Percentiles rank a stretch among this genome's conserved stretches.
phyloP scores from a whole-genome alignment of 2,113 vertebrate species.

The Nothoprocta pentlandii region DNA sequence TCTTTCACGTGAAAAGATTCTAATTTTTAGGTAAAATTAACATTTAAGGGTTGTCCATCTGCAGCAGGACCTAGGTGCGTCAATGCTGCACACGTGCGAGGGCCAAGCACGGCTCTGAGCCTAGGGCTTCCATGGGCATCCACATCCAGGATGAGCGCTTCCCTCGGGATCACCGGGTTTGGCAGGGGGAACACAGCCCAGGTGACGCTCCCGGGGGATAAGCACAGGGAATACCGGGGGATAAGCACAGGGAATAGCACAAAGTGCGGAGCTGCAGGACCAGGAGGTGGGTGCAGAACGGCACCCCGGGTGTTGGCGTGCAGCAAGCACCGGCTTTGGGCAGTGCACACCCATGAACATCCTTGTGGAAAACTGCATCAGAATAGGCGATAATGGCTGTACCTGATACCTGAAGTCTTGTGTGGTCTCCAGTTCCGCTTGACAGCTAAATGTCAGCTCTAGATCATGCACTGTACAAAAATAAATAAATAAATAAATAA shows the following conservation, averaged over 20 bases:
- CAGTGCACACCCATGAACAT: background rate
- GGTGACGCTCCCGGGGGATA: background rate
- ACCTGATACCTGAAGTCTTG: background rate
- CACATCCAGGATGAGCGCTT: background rate
- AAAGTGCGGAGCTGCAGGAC: background rate
- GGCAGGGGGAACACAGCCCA: rapidly evolving
- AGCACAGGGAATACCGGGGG: too few species aligned
- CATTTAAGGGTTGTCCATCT: background rate
- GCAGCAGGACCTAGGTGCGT: rapidly evolving
- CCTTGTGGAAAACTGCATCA: background rate
- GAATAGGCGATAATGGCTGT: background rate
- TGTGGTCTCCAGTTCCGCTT: background rate
- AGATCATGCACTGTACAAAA: background rate
- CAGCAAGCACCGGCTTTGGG: background rate
- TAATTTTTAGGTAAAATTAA: background rate
- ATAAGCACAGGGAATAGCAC: background rate
- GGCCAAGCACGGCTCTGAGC: background rate
- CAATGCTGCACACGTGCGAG: rapidly evolving
- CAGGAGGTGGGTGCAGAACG: background rate
- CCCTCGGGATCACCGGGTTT: background rate
- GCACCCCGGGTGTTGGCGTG: background rate
- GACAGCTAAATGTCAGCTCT: background rate
- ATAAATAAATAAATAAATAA: background rate
- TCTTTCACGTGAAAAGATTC: background rate
- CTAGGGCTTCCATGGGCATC: background rate